phyloP scores from a whole-genome alignment of 2,888 invertebrate species.

The Stenolophus ochropezus region DNA sequence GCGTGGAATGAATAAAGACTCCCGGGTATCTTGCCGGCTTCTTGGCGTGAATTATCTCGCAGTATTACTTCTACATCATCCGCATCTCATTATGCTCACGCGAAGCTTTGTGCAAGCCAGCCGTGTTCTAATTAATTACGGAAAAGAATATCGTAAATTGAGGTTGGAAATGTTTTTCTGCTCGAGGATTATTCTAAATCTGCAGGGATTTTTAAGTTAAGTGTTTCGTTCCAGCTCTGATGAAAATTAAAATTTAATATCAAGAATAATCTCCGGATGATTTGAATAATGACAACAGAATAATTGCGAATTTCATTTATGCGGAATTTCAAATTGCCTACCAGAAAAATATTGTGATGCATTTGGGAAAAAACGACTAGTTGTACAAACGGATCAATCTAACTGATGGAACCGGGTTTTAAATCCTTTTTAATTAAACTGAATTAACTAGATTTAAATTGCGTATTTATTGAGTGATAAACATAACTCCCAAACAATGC shows the following conservation, averaged over 20 bases:
- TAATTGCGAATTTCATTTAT: conserved; percentile 13
- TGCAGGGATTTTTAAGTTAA: conserved; percentile 24
- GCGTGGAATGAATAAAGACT: neutral
- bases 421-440: conserved; percentile 29
- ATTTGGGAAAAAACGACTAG: neutral
- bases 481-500: neutral
- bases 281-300: conserved; percentile 20
- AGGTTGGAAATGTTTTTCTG: conserved; percentile 26
- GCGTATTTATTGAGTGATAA: neutral
- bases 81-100: conserved; percentile 11
- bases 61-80: conserved; percentile 13
- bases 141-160: conserved; percentile 35
- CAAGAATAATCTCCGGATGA: conserved; percentile 15
- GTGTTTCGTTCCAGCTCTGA: conserved; percentile 13
- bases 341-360: neutral
- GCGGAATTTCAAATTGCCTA: neutral
- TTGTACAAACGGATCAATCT: conserved; percentile 17
- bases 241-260: conserved; percentile 35
- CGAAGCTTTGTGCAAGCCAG: neutral
- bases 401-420: conserved; percentile 15
- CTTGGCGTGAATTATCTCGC: conserved; percentile 15
- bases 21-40: neutral
- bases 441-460: neutral
- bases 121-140: conserved; percentile 25
- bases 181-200: conserved; percentile 20